phyloP scores from a whole-genome alignment of 2,113 vertebrate genomes.

The Eulemur rufifrons region DNA sequence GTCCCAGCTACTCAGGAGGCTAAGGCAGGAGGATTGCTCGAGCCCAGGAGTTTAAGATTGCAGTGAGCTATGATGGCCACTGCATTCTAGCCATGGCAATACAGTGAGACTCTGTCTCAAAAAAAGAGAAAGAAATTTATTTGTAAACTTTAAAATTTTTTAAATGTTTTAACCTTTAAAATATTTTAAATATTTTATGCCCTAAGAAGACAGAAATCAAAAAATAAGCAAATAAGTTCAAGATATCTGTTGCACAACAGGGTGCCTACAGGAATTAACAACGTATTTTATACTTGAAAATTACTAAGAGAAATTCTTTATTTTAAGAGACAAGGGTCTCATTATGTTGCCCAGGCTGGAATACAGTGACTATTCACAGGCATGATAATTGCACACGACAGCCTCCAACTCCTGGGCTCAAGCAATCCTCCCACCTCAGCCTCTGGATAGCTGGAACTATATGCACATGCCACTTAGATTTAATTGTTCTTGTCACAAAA shows the following conservation, averaged over 20 bases:
- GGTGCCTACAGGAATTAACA: neutral
- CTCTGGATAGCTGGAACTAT: neutral
- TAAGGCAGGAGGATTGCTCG: too few relatives aligned
- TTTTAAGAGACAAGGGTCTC: neutral
- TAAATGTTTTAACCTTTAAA: too few relatives aligned
- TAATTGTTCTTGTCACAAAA: neutral
- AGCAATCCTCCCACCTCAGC: neutral
- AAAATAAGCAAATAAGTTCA: neutral
- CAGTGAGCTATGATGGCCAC: too few relatives aligned
- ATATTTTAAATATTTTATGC: neutral
- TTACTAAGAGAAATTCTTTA: neutral
- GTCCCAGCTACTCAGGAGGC: too few relatives aligned
- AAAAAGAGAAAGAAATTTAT: neutral
- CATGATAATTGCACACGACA: neutral
- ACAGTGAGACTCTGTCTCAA: too few relatives aligned
- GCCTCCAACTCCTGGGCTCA: neutral
- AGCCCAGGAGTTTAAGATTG: too few relatives aligned
- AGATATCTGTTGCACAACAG: neutral
- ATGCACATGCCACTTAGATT: neutral
- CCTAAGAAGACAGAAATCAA: neutral
- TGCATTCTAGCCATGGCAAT: too few relatives aligned
- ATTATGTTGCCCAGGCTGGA: neutral
- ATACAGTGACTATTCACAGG: neutral
- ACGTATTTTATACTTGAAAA: neutral
- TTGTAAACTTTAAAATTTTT: neutral